Evolutionary conservation across 2,888 invertebrate genomes (phyloP), one percentile per base, ranked within the genome.

Genomic region (Thymelicus lineola): DNA sequence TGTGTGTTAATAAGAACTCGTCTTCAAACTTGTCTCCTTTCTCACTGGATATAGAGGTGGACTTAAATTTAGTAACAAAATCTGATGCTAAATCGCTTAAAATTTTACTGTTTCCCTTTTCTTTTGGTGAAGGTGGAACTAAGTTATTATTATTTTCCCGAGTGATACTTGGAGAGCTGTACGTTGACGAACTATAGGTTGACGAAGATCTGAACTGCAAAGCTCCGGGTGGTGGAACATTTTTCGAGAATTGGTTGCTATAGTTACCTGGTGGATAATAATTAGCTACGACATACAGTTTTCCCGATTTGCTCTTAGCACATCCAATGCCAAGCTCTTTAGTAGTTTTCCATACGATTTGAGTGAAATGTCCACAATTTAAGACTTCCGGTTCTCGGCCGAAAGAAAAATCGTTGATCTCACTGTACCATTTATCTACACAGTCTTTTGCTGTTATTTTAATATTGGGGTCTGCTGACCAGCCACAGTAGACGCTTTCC

Each of bases 181-280:
- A 70, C 42, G 66, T 77, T 6, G 75, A 80, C 15, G 73, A 72
- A 46, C 72, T 74, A 9, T 71, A 68, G 46, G 65, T 76, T 46
- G 80, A 78, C 9, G 77, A 82, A 3, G 80, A 80, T 58, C 77
- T 79, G 70, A 93, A 93, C 67, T 92, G 88, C 69, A 86, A 79
- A 1, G 92, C 93, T 6, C 93, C 93, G 0, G 94, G 94, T 38
- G 95, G 96, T 6, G 94, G 93, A 6, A 97, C 96, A 80, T 97
- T 97, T 69, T 95, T 95, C 1, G 90, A 86, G 77, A 96, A 97
- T 75, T 96, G 95, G 0, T 96, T 96, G 58, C 96, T 94, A 77
- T 95, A 96, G 82, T 98, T 98, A 14, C 98, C 98, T 1, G 97
- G 96, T 0, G 98, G 98, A 80, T 95, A 95, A 81, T 98, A 98